Conservation (phyloP, 2,797 vertebrate species). For the Miichthys miiuy region DNA sequence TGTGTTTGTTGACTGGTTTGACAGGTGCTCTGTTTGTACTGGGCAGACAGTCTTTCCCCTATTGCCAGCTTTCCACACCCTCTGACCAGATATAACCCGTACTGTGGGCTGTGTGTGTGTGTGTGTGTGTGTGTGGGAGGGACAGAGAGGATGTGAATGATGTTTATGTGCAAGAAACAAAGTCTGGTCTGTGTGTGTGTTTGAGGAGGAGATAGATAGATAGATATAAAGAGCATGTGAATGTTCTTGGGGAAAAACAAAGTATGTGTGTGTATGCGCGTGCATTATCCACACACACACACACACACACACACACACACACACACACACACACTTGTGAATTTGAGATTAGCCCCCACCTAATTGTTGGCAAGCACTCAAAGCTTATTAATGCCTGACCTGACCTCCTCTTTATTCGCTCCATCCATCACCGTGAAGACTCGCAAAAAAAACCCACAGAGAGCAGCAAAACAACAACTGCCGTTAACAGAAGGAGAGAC, state of each 20-base stretch:
- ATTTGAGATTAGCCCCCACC: constrained; percentile 67
- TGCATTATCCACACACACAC: constrained; percentile 9
- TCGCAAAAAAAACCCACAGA: constrained; percentile 49
- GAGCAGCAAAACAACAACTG: constrained; percentile 85
- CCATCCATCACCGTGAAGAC: constrained; percentile 77
- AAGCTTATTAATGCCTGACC: constrained; percentile 77
- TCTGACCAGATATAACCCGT: constrained; percentile 65
- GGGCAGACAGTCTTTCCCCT: constrained; percentile 57
- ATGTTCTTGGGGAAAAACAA: constrained; percentile 47
- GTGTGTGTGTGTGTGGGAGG: neutral
- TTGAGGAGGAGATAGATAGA: constrained; percentile 27
- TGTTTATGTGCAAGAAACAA: constrained; percentile 69
- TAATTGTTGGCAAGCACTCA: constrained; percentile 69
- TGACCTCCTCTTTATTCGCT: constrained; percentile 75
- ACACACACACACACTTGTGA: constrained; percentile 44
- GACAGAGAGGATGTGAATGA: constrained; percentile 39
- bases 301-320: constrained; percentile 26
- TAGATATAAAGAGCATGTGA: constrained; percentile 55
- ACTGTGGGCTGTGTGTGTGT: constrained; percentile 34
- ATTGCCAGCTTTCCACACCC: constrained; percentile 68
- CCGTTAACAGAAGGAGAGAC: constrained; percentile 70
- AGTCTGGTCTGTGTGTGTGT: constrained; percentile 61
- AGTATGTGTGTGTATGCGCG: constrained; percentile 3
- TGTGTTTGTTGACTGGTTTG: constrained; percentile 50
- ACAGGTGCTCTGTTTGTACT: constrained; percentile 71